A percentile compares a stretch with the other conserved stretches of the same genome.
Evolutionary conservation across 1,140 invertebrate species (phyloP).

Genomic region (Brachionus manjavacas): DNA sequence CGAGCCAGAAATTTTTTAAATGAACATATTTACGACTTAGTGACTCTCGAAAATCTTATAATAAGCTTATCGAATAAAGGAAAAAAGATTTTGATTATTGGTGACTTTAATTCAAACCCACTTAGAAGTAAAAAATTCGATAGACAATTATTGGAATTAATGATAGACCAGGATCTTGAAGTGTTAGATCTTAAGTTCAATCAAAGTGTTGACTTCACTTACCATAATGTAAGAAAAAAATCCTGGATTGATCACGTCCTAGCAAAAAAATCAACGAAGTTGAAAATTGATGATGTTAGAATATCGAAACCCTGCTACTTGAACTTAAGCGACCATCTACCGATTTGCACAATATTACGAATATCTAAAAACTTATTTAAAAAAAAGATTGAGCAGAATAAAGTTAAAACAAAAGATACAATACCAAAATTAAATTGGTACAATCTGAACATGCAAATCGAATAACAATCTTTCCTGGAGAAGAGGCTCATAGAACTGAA

Average conservation of each 20-base stretch:
- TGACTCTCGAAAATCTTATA: no score
- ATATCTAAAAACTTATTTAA: no score
- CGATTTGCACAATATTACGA: background rate
- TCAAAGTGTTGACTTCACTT: background rate
- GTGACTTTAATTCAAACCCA: constrained; percentile 13
- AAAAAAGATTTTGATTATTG: background rate
- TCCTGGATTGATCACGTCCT: constrained; percentile 12
- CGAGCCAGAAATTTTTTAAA: no score
- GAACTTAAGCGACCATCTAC: constrained; percentile 2
- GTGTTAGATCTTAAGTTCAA: background rate
- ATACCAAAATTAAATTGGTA: background rate
- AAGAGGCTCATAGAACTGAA: background rate
- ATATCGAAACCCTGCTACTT: background rate
- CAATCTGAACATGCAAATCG: background rate
- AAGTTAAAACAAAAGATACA: background rate
- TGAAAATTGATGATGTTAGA: background rate
- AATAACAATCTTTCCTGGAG: background rate
- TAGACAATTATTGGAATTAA: background rate
- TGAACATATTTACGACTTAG: no score
- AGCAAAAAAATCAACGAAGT: background rate
- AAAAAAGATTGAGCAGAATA: background rate
- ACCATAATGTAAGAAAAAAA: background rate
- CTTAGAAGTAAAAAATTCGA: background rate
- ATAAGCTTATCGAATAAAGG: no score
- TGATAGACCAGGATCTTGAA: background rate